These are phyloP conservation scores for Lates calcarifer DNA, from an alignment of 2,113 vertebrate genomes.

Conservation along the genomic window DNA sequence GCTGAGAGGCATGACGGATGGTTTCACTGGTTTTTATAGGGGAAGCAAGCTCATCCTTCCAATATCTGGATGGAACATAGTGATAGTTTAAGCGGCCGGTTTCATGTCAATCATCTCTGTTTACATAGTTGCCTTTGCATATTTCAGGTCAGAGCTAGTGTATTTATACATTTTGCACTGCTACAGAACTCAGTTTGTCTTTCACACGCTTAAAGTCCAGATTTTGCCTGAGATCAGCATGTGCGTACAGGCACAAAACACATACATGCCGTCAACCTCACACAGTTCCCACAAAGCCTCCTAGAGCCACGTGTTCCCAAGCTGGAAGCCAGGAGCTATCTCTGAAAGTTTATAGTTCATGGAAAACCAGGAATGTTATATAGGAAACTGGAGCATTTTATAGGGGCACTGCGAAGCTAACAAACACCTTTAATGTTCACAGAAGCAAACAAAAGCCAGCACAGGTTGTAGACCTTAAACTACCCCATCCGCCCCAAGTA, in stretches of 20 bases:
- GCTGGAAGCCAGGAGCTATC: conserved; percentile 43
- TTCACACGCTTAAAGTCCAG: neutral
- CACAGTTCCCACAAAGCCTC: conserved; percentile 23
- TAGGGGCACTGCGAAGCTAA: conserved; percentile 52
- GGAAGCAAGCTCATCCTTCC: neutral
- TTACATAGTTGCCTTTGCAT: neutral
- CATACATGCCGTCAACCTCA: conserved; percentile 1
- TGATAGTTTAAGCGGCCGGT: neutral
- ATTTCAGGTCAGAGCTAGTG: neutral
- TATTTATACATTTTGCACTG: neutral
- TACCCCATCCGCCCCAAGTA: conserved; percentile 4
- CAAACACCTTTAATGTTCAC: conserved; percentile 54
- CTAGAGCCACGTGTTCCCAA: conserved; percentile 49
- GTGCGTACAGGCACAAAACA: conserved; percentile 11
- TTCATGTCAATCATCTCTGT: neutral
- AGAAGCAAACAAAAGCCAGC: conserved; percentile 56
- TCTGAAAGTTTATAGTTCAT: conserved; percentile 59
- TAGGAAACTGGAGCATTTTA: conserved; percentile 72
- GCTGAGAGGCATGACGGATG: conserved; percentile 5
- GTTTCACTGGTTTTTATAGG: conserved; percentile 3
- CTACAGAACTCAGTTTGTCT: neutral
- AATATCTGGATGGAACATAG: neutral
- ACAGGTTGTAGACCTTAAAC: conserved; percentile 25
- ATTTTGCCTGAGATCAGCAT: neutral
- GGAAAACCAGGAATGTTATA: conserved; percentile 69